Conservation (phyloP, 2,113 vertebrate genomes). For the Sebastes fasciatus region DNA sequence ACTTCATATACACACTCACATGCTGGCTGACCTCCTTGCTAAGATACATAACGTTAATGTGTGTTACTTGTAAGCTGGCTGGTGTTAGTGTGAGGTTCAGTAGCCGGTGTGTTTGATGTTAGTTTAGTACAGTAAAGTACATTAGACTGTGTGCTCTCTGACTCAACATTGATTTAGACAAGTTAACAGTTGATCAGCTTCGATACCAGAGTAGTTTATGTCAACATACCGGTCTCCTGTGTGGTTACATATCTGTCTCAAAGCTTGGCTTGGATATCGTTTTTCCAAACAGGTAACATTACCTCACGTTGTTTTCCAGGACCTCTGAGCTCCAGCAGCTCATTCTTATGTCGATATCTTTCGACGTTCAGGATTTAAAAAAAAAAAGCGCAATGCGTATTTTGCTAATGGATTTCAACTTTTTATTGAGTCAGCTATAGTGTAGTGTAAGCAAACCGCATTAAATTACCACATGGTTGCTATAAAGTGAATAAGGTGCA, state of each 20-base stretch:
- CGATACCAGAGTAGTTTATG: background rate
- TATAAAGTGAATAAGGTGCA: slow-evolving; percentile 6
- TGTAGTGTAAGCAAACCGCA: slow-evolving; percentile 44
- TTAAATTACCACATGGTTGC: slow-evolving; percentile 20
- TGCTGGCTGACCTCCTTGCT: background rate
- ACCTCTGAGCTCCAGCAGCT: slow-evolving; percentile 13
- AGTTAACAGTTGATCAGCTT: background rate
- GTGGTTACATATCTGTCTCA: background rate
- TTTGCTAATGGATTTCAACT: slow-evolving; percentile 72
- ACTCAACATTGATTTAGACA: background rate
- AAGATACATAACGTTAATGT: background rate
- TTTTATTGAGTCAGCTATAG: slow-evolving; percentile 71
- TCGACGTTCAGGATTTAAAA: slow-evolving; percentile 56
- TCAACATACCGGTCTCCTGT: background rate
- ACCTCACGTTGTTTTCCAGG: background rate
- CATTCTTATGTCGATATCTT: slow-evolving; percentile 47
- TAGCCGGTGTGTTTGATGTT: background rate
- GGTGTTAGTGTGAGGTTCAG: slow-evolving; percentile 6
- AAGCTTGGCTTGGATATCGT: no score
- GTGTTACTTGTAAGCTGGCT: background rate
- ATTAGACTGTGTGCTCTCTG: background rate
- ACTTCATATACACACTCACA: background rate
- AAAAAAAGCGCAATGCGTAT: slow-evolving; percentile 80
- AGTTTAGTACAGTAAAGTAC: background rate
- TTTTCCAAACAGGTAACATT: slow-evolving; percentile 12